A percentile compares a stretch with the other conserved stretches of the same genome.
Evolutionary conservation across 2,113 vertebrate species (phyloP).

Genomic region (Ammodytes marinus): DNA sequence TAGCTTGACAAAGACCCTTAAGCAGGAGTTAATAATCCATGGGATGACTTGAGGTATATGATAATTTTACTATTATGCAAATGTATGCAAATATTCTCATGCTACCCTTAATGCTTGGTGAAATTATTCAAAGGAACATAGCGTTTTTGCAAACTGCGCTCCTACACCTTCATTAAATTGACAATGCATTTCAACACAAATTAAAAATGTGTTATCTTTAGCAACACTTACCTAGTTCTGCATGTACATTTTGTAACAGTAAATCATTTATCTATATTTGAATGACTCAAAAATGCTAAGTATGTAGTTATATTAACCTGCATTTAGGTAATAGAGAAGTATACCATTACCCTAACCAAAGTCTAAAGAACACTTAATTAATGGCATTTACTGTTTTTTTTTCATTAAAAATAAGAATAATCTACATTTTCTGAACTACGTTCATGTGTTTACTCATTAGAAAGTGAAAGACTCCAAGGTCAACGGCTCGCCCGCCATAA

Average conservation of each 20-base stretch:
- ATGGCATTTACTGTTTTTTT: background rate
- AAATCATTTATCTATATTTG: background rate
- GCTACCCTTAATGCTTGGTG: background rate
- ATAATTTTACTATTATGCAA: background rate
- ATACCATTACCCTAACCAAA: too few species aligned
- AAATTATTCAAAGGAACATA: background rate
- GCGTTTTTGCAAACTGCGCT: background rate
- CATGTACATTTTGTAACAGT: background rate
- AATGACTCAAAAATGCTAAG: background rate
- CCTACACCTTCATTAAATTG: background rate
- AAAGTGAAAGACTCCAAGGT: constrained; percentile 57
- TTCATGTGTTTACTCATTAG: constrained; percentile 13
- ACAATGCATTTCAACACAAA: background rate
- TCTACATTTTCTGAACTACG: background rate
- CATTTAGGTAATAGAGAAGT: background rate
- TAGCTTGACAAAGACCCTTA: too few species aligned
- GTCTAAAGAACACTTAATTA: too few species aligned
- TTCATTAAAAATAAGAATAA: background rate
- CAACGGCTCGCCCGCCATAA: constrained; percentile 27
- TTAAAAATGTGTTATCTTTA: background rate
- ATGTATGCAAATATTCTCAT: background rate
- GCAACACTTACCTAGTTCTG: background rate
- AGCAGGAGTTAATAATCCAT: background rate
- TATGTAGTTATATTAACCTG: background rate
- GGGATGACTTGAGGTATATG: background rate